Conservation (phyloP, 2,797 vertebrate species). For the Bovichtus diacanthus region DNA sequence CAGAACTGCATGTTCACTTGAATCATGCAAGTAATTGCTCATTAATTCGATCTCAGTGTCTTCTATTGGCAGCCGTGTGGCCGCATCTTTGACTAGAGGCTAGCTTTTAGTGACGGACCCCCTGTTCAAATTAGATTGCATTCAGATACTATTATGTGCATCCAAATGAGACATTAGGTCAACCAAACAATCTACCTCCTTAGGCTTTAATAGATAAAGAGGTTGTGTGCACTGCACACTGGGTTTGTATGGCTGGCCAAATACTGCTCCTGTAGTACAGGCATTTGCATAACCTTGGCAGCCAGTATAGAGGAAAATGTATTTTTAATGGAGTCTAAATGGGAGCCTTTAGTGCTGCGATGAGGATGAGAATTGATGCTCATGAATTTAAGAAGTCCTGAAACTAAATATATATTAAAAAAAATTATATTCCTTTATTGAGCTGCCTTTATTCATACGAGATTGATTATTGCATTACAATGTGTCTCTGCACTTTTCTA, state of each 20-base stretch:
- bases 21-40: slow-evolving; percentile 34
- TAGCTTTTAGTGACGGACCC: slow-evolving; percentile 62
- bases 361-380: slow-evolving; percentile 63
- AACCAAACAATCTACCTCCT: slow-evolving; percentile 71
- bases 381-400: slow-evolving; percentile 59
- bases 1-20: not conserved
- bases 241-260: slow-evolving; percentile 50
- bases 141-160: slow-evolving; percentile 62
- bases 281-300: slow-evolving; percentile 77
- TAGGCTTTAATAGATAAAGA: slow-evolving; percentile 69
- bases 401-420: slow-evolving; percentile 72
- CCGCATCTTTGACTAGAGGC: slow-evolving; percentile 48
- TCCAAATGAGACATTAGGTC: slow-evolving; percentile 74
- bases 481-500: slow-evolving; percentile 32
- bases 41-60: slow-evolving; percentile 47
- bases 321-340: slow-evolving; percentile 81
- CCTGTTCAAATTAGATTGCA: slow-evolving; percentile 64
- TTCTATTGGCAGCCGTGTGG: slow-evolving; percentile 35
- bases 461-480: slow-evolving; percentile 55
- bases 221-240: slow-evolving; percentile 40
- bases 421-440: slow-evolving; percentile 54
- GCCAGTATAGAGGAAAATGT: slow-evolving; percentile 66
- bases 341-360: slow-evolving; percentile 60
- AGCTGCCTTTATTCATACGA: slow-evolving; percentile 32
- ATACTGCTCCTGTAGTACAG: slow-evolving; percentile 46